Base-by-base conservation (phyloP, 2,888 invertebrate species). In the Ophonus ardosiacus region DNA sequence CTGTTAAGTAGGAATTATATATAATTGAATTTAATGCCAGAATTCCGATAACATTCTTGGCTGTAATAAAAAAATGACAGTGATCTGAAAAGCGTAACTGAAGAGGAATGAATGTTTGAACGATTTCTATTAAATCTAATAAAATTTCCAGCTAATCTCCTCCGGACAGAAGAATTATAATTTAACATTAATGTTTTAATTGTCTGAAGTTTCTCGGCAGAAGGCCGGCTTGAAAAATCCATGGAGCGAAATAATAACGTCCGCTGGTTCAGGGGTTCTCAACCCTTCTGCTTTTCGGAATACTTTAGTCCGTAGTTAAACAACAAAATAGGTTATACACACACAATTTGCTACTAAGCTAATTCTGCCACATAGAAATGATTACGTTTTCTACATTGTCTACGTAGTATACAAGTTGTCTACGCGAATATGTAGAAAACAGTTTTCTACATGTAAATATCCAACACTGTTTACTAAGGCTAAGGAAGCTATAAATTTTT, bases 141-240 rank as follows among this genome's bases (percentile, higher is more conserved):
- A 80, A 59, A 61, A 80, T 61, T 80, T 80, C 80, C 80, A 80
- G 40, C 18, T 80, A 80, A 80, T 80, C 61, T 80, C 80, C 18
- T 24, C 7, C 38, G 17, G 38, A 80, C 80, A 80, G 61, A 80
- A 80, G 61, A 80, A 80, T 80, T 63, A 61, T 61, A 80, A 80
- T 80, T 80, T 80, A 61, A 61, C 80, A 80, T 61, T 80, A 80
- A 80, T 80, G 80, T 80, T 59, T 61, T 80, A 80, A 80, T 80
- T 80, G 80, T 80, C 59, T 57, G 57, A 56, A 78, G 56, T 78
- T 76, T 18, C n/a, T n/a, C 15, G n/a, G 15, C 18, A 43, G 71
- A 24, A n/a, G 78, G 24, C 13, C 31, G 56, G 38, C 80, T 61
- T 40, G 38, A 80, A 59, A 80, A 80, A 80, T 61, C 40, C 61